Evolutionary conservation across 2,113 vertebrate species (phyloP).

Genomic region (Alexandromys fortis): DNA sequence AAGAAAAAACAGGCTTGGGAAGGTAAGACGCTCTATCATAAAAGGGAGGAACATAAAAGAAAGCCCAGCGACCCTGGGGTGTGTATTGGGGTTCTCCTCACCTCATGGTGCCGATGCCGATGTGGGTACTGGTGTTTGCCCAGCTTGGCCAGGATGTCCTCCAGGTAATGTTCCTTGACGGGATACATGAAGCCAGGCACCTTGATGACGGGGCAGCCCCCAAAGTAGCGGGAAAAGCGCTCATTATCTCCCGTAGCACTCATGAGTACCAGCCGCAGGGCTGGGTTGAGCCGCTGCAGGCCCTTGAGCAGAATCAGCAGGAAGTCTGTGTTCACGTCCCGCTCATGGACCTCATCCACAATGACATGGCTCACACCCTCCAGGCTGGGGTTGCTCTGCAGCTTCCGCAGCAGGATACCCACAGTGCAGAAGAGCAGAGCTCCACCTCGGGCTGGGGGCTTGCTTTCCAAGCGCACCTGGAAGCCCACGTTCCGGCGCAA

Average conservation of each 20-base stretch:
- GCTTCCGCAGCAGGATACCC: slow-evolving; percentile 94
- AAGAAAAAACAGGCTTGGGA: background rate
- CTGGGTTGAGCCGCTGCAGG: slow-evolving; percentile 88
- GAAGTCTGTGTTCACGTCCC: slow-evolving; percentile 97
- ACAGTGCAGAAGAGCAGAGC: slow-evolving; percentile 97
- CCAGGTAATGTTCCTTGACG: slow-evolving; percentile 92
- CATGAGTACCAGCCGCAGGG: slow-evolving; percentile 94
- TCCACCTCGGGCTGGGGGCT: slow-evolving; percentile 90
- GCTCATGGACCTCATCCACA: slow-evolving; percentile 97
- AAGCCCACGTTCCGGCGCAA: slow-evolving; percentile 93
- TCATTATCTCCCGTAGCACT: slow-evolving; percentile 95
- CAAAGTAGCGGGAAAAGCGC: slow-evolving; percentile 93
- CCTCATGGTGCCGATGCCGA: slow-evolving; percentile 84
- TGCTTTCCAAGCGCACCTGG: slow-evolving; percentile 96
- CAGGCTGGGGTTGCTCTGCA: slow-evolving; percentile 93
- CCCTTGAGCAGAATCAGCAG: slow-evolving; percentile 94
- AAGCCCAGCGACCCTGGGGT: fast-evolving
- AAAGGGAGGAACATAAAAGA: background rate
- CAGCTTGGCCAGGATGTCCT: slow-evolving; percentile 93
- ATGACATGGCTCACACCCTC: slow-evolving; percentile 95
- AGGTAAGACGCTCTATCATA: too few species aligned
- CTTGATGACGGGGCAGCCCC: slow-evolving; percentile 91
- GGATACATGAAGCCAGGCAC: slow-evolving; percentile 98
- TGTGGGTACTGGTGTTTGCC: slow-evolving; percentile 85
- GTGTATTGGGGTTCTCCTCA: slow-evolving; percentile 71